These are phyloP conservation scores for Panorpa germanica DNA, from an alignment of 2,888 invertebrate genomes.

Conservation along the genomic window DNA sequence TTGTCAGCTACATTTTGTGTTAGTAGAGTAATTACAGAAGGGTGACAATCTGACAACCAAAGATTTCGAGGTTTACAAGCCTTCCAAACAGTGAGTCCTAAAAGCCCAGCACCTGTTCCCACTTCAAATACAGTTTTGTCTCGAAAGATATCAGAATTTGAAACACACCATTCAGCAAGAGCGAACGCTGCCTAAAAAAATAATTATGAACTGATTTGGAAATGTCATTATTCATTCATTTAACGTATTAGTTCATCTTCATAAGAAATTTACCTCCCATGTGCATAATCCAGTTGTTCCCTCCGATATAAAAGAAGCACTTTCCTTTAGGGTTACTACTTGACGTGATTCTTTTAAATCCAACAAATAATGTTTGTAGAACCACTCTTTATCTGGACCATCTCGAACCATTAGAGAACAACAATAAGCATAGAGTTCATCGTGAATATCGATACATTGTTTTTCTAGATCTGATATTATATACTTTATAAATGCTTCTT, in stretches of 20 bases:
- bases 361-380: constrained; percentile 43
- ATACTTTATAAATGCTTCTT: constrained; percentile 42
- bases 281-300: constrained; percentile 65
- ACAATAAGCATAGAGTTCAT: constrained; percentile 39
- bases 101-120: constrained; percentile 25
- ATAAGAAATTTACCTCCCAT: constrained; percentile 67
- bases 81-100: too few relatives aligned
- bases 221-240: not conserved
- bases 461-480: constrained; percentile 37
- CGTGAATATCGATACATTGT: constrained; percentile 34
- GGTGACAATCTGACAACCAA: too few relatives aligned
- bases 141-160: constrained; percentile 28
- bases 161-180: constrained; percentile 48
- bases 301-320: constrained; percentile 47
- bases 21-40: too few relatives aligned
- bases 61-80: too few relatives aligned
- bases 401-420: constrained; percentile 29
- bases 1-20: too few relatives aligned
- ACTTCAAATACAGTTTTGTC: constrained; percentile 47
- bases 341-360: constrained; percentile 15
- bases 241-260: constrained; percentile 2
- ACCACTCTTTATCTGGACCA: constrained; percentile 21
- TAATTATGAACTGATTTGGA: too few relatives aligned
- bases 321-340: constrained; percentile 44
- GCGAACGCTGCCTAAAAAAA: constrained; percentile 43